Percentiles rank a stretch among this genome's conserved stretches.
Evolutionary conservation across 2,888 invertebrate species (phyloP).

Genomic region (Penaeus monodon): DNA sequence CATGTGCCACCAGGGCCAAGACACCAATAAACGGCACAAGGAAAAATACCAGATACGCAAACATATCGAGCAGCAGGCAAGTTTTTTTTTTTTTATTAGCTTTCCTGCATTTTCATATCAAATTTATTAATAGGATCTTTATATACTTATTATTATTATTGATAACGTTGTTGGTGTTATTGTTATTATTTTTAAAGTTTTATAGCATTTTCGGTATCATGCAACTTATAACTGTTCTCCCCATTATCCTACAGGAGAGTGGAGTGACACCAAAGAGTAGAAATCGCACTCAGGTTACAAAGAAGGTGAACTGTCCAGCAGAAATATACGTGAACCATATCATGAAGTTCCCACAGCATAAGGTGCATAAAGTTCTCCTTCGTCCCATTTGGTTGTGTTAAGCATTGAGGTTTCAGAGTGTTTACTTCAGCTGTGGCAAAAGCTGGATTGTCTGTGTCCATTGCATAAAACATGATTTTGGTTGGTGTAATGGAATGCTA

Average conservation of each 20-base stretch:
- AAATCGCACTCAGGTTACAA: constrained; percentile 49
- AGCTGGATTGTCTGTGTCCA: no score
- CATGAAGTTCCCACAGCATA: constrained; percentile 62
- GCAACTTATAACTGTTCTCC: no score
- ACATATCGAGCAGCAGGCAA: constrained; percentile 41
- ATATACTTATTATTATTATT: no score
- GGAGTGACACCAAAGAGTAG: constrained; percentile 55
- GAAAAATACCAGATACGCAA: constrained; percentile 58
- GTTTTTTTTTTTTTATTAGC: neutral
- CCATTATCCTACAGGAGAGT: constrained; percentile 36
- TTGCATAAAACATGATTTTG: no score
- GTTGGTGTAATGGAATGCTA: no score
- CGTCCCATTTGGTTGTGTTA: neutral
- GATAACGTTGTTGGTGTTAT: neutral
- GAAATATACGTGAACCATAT: constrained; percentile 62
- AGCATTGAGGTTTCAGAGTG: no score
- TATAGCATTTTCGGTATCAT: no score
- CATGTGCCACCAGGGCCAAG: constrained; percentile 60
- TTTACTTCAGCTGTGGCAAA: no score
- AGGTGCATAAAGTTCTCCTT: constrained; percentile 20
- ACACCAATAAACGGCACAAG: constrained; percentile 57
- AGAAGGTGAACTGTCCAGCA: constrained; percentile 63
- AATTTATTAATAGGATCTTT: no score
- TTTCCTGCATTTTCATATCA: neutral
- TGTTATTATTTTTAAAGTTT: neutral